These are phyloP conservation scores for Orchesella cincta DNA, from an alignment of 1,140 invertebrate genomes.

Conservation along the genomic window DNA sequence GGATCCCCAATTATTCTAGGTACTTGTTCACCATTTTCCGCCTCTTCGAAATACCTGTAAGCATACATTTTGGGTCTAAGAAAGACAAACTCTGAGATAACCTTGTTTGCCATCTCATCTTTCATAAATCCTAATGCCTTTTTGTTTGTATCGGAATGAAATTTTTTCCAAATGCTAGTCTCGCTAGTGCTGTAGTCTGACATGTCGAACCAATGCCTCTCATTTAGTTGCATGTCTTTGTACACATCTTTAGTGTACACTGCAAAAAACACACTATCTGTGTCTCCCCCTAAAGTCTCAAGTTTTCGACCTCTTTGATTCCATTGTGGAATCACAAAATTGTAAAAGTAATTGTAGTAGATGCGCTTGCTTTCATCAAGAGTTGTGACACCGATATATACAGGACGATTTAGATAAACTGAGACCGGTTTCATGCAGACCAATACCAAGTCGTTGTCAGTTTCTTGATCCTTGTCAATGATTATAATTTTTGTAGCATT, in stretches of 20 bases:
- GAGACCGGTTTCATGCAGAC: background rate
- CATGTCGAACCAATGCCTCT: background rate
- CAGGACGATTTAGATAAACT: background rate
- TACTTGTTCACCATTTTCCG: background rate
- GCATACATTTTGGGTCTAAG: background rate
- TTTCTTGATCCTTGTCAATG: too few species aligned
- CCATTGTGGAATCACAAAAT: too few species aligned
- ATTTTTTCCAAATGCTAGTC: background rate
- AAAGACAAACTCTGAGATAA: background rate
- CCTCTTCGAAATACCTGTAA: background rate
- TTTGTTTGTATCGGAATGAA: background rate
- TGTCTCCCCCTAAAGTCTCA: background rate
- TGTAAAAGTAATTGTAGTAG: too few species aligned
- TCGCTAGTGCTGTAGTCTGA: background rate
- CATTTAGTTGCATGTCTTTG: background rate
- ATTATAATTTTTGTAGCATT: too few species aligned
- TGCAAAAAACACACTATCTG: background rate
- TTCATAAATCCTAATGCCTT: background rate
- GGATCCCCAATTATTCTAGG: background rate
- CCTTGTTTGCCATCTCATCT: background rate
- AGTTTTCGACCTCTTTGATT: background rate
- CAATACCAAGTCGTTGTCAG: background rate
- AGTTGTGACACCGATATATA: background rate
- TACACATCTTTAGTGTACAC: background rate
- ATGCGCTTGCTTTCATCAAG: background rate